Evolutionary conservation across 1,140 invertebrate genomes (phyloP), one percentile per base, ranked within the genome.

Genomic region (Conus betulinus): DNA sequence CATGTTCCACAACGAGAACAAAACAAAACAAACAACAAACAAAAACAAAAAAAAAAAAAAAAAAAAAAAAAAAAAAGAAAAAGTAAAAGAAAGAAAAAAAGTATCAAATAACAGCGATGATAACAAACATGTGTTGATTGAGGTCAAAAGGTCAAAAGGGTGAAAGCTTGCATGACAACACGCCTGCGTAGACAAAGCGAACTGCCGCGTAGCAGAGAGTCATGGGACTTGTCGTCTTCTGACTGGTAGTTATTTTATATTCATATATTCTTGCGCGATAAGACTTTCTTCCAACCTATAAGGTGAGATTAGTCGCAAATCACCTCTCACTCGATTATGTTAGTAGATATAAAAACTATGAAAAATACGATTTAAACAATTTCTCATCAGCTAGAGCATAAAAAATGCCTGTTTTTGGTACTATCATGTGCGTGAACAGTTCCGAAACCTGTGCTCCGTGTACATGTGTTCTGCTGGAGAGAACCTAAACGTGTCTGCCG

Each of bases 201-300:
- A 53, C 11, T 55, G 79, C 79, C 79, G 79, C 79, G 79, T 81
- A 53, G 79, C 79, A 81, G 25, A 78, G 39, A 78, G 27, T 11
- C 79, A 10, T 20, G 2, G 79, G 51, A 81, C 79, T 81, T 81
- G 79, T 39, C 79, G 79, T 81, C 4, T 53, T 53, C 23, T 81
- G 10, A 81, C 53, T 81, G 27, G 79, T 81, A 23, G 79, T 17
- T 81, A 81, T 81, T 81, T 81, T 53, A 20, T 53, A 53, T 55
- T 25, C 17, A 8, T 3, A 81, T 81, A 81, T 81, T 81, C 79
- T 23, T 81, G 27, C 79, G 79, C 79, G 53, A 13, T 0, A 53
- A 81, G 79, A 7, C 6, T 71, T 71, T 71, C 13, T 13, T 71
- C 20, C 11, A 71, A 11, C 23, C 23, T 20, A 10, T 71, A 6